Evolutionary conservation across 92 coral and sea anemone genomes (phyloP), one percentile per base, ranked within the genome.

Genomic region (Epizoanthus scotinus): DNA sequence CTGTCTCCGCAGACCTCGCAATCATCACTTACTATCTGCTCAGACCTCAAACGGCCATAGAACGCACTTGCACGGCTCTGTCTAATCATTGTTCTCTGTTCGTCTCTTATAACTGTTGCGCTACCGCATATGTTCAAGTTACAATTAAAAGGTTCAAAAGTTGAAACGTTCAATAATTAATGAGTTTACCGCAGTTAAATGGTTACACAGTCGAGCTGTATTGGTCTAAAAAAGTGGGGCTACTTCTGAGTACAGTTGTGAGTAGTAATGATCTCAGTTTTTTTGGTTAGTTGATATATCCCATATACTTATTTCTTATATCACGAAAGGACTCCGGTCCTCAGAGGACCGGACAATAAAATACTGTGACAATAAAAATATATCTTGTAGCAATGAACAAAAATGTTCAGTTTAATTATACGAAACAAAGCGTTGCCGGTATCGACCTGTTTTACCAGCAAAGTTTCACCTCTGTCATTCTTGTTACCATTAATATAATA

Each of bases 1-100:
- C 85, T 91, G 55, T 91, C 92, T 26, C 83, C 85, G 25, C 95
- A 91, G 18, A 91, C 95, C 2, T 85, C 89, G 24, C 95, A 91
- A 24, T 29, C 20, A 9, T 40, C 81, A 24, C 18, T 2, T 20
- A 20, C 34, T 3, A 54, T 6, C 17, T 24, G 38, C 1, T 5
- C 63, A 27, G 53, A 18, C 36, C 42, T 36, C 18, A 20, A 6
- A n/a, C 25, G 34, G 67, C 67, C 56, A 8, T 59, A 75, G 34
- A 75, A 75, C 25, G 38, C 68, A 34, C 68, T 38, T 21, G 81
- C 36, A n/a, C 47, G 81, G 24, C 53, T 55, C 59, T 56, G 5
- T 60, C 81, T 60, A 29, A 59, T 75, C 81, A 58, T 58, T 72
- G 63, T 53, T 55, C 29, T 25, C 22, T n/a, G 20, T 20, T 75